Conservation (phyloP, 2,888 invertebrate species). For the Ormyrus pomaceus region DNA sequence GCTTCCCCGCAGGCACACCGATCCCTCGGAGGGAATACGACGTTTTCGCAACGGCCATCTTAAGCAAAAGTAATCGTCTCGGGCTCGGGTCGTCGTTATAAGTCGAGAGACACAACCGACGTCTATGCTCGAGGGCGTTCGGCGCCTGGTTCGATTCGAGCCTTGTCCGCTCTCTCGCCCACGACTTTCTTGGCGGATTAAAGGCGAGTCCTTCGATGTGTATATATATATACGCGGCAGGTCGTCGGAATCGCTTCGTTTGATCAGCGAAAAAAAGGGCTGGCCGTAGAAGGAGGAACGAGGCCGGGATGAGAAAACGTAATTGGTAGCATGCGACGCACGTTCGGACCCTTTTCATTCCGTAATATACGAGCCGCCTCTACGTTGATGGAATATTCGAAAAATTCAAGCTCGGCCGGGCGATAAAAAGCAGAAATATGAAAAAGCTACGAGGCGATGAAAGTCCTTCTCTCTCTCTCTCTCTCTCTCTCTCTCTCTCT, state of each 20-base stretch:
- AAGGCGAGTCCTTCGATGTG: background rate
- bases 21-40: background rate
- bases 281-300: constrained; percentile 48
- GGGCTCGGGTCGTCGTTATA: constrained; percentile 60
- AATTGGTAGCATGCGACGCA: constrained; percentile 70
- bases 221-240: background rate
- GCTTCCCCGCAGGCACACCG: background rate
- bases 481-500: constrained; percentile 27
- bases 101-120: constrained; percentile 68
- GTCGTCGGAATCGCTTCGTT: constrained; percentile 39
- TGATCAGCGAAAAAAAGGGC: constrained; percentile 47
- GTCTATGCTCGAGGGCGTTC: constrained; percentile 59
- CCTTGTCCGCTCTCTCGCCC: constrained; percentile 18
- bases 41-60: constrained; percentile 34
- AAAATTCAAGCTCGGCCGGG: constrained; percentile 66
- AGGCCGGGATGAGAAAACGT: constrained; percentile 58
- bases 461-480: constrained; percentile 25
- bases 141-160: constrained; percentile 60
- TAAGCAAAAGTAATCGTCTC: constrained; percentile 66
- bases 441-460: constrained; percentile 53
- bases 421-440: constrained; percentile 66
- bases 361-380: constrained; percentile 67
- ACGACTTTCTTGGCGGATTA: background rate
- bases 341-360: constrained; percentile 67
- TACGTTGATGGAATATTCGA: constrained; percentile 73